A percentile compares a stretch with the other conserved stretches of the same genome.
Conservation (phyloP, 2,888 invertebrate species). For the Pseudolycoriella hygida region DNA sequence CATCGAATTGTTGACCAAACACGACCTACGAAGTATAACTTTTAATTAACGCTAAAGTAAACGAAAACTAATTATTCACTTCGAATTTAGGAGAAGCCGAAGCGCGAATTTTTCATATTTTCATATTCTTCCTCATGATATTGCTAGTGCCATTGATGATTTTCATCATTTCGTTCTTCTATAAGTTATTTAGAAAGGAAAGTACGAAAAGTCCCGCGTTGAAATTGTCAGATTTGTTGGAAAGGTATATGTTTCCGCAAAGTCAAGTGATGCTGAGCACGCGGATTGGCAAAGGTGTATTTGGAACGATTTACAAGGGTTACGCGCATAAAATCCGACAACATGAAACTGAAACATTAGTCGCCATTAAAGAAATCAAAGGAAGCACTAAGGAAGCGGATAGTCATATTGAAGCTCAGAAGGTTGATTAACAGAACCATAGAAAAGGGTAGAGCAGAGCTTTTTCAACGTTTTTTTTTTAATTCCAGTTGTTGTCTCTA, state of each 20-base stretch:
- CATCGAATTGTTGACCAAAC: background rate
- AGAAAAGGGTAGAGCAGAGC: background rate
- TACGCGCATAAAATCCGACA: conserved; percentile 3
- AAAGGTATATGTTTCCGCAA: conserved; percentile 4
- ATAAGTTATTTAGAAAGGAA: conserved; percentile 2
- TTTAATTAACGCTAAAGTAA: background rate
- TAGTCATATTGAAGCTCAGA: conserved; percentile 2
- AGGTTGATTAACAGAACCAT: background rate
- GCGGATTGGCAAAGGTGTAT: conserved; percentile 1
- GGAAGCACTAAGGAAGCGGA: background rate
- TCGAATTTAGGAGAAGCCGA: background rate
- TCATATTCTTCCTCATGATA: background rate
- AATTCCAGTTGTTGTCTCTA: background rate
- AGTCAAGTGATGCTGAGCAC: conserved; percentile 3
- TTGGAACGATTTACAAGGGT: conserved; percentile 3
- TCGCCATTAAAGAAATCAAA: conserved; percentile 2
- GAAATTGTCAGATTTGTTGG: conserved; percentile 4
- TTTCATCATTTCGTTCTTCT: conserved; percentile 1
- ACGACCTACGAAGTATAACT: background rate
- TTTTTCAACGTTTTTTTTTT: background rate
- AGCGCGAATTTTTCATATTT: conserved; percentile 3
- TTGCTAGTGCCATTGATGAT: conserved; percentile 1
- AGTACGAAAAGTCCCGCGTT: background rate
- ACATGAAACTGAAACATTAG: conserved; percentile 1
- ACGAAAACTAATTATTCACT: background rate